phyloP scores from a whole-genome alignment of 2,113 vertebrate species.

The Probosciger aterrimus region DNA sequence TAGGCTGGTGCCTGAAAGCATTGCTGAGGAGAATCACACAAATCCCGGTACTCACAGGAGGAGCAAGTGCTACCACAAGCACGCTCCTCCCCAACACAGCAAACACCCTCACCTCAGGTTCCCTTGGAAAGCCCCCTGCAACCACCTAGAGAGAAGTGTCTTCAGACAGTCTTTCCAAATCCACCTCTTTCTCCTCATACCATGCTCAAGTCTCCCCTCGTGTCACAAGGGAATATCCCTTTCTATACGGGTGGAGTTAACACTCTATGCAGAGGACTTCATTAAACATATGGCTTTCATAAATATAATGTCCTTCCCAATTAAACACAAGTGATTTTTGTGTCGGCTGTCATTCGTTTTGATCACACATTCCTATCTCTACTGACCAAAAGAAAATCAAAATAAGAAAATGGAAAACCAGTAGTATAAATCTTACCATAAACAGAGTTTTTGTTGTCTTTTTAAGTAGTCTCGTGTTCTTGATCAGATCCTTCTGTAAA shows the following conservation, averaged over 20 bases:
- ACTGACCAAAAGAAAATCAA: neutral
- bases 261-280: neutral
- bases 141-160: neutral
- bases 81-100: neutral
- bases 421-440: slow-evolving; percentile 63
- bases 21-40: neutral
- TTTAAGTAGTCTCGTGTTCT: slow-evolving; percentile 67
- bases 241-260: neutral
- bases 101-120: neutral
- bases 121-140: neutral
- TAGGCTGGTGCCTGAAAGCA: neutral
- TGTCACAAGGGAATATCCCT: neutral
- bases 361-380: neutral
- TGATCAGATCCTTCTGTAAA: slow-evolving; percentile 70
- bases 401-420: neutral
- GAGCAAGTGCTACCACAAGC: neutral
- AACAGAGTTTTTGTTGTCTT: slow-evolving; percentile 67
- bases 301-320: neutral
- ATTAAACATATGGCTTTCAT: neutral
- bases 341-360: neutral
- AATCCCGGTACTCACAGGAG: neutral
- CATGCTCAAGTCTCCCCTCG: accelerated
- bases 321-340: neutral
- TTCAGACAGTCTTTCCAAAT: neutral
- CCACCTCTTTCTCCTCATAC: neutral